These are phyloP conservation scores for Oeneis ivallda DNA, from an alignment of 2,888 invertebrate species.

Conservation along the genomic window DNA sequence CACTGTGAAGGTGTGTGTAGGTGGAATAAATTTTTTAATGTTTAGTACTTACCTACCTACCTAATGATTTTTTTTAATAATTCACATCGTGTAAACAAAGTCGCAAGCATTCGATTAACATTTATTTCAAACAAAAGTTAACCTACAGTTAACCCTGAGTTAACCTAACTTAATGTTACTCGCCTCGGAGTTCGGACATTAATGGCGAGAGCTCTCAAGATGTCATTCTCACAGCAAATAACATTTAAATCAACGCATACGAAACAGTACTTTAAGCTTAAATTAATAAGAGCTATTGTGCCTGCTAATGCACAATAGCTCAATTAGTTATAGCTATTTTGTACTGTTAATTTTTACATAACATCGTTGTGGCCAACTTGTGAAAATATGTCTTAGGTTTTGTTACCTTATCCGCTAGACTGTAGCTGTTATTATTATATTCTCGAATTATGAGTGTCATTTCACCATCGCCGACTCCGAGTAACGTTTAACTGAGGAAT, in stretches of 20 bases:
- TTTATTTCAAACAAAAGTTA: slow-evolving; percentile 13
- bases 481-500: no score
- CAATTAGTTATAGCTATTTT: slow-evolving; percentile 23
- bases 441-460: neutral
- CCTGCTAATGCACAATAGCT: neutral
- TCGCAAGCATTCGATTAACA: neutral
- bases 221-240: slow-evolving; percentile 39
- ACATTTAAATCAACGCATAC: neutral
- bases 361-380: slow-evolving; percentile 17
- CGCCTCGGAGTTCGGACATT: slow-evolving; percentile 39
- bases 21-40: no score
- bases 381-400: slow-evolving; percentile 19
- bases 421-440: neutral
- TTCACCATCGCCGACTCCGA: neutral
- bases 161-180: slow-evolving; percentile 33
- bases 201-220: slow-evolving; percentile 41
- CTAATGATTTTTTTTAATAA: neutral
- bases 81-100: neutral
- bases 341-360: slow-evolving; percentile 26
- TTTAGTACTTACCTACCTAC: no score
- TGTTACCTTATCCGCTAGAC: slow-evolving; percentile 8
- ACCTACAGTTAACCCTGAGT: slow-evolving; percentile 17
- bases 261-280: neutral
- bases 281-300: neutral
- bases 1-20: no score